A percentile compares a stretch with the other conserved stretches of the same genome.
Evolutionary conservation across 2,888 invertebrate species (phyloP).

Genomic region (Drosophila falleni): DNA sequence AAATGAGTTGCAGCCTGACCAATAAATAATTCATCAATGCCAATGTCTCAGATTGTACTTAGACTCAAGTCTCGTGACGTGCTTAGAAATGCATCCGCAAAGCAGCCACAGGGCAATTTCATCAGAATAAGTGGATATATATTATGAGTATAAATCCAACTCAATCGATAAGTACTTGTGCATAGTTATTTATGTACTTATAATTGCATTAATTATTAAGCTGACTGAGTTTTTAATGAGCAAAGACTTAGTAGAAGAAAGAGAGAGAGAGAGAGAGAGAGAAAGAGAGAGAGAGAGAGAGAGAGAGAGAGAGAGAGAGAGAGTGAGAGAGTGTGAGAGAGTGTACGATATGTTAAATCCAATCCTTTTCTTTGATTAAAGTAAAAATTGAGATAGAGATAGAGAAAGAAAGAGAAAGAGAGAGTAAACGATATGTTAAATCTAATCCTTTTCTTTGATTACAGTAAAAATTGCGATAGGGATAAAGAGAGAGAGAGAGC

Average conservation of each 20-base stretch:
- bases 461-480: too few species aligned
- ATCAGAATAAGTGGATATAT: background rate
- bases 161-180: conserved; percentile 26
- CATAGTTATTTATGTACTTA: background rate
- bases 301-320: too few species aligned
- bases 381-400: too few species aligned
- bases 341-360: background rate
- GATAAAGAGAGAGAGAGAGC: too few species aligned
- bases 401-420: too few species aligned
- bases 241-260: background rate
- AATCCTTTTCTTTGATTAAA: too few species aligned
- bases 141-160: background rate
- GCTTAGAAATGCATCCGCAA: conserved; percentile 20
- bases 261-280: too few species aligned
- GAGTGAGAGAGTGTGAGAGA: background rate
- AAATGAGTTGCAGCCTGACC: conserved; percentile 27
- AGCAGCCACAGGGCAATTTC: conserved; percentile 1
- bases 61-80: conserved; percentile 1
- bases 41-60: conserved; percentile 17
- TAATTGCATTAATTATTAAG: conserved; percentile 11
- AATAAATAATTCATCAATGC: conserved; percentile 57
- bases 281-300: too few species aligned
- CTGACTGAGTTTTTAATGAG: conserved; percentile 4
- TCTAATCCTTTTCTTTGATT: too few species aligned
- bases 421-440: too few species aligned